A percentile compares a stretch with the other conserved stretches of the same genome.
Evolutionary conservation across 2,888 invertebrate genomes (phyloP).

Genomic region (Taenaris catops): DNA sequence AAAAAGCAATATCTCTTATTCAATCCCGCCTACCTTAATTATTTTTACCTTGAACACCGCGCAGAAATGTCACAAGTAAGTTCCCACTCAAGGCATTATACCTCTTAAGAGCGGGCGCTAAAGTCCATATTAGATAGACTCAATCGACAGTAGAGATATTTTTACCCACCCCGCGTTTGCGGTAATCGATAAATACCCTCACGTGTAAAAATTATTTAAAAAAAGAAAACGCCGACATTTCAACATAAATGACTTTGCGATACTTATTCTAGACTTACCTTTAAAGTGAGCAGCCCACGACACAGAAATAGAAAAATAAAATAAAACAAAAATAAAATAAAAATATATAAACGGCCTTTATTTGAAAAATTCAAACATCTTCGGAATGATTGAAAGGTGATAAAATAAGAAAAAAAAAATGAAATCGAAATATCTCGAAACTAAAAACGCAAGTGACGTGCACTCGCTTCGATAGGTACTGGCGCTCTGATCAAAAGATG

Average conservation of each 20-base stretch:
- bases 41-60: slow-evolving; percentile 26
- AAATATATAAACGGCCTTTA: slow-evolving; percentile 12
- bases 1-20: slow-evolving; percentile 24
- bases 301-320: slow-evolving; percentile 39
- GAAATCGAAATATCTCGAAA: slow-evolving; percentile 39
- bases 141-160: slow-evolving; percentile 35
- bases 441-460: slow-evolving; percentile 43
- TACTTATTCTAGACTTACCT: slow-evolving; percentile 45
- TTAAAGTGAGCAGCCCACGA: slow-evolving; percentile 31
- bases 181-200: slow-evolving; percentile 42
- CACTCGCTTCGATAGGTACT: slow-evolving; percentile 44
- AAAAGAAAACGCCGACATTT: slow-evolving; percentile 17
- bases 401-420: slow-evolving; percentile 30
- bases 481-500: slow-evolving; percentile 56
- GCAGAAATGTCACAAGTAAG: slow-evolving; percentile 12
- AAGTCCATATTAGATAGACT: slow-evolving; percentile 26
- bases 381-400: too few species aligned
- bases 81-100: slow-evolving; percentile 18
- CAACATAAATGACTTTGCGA: slow-evolving; percentile 13
- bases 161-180: slow-evolving; percentile 41
- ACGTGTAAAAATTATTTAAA: slow-evolving; percentile 23
- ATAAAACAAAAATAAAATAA: slow-evolving; percentile 29
- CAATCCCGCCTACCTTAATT: slow-evolving; percentile 39
- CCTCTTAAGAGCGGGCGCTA: slow-evolving; percentile 27
- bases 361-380: too few species aligned